Evolutionary conservation across 2,113 vertebrate species (phyloP).

Genomic region (Diadophis punctatus): DNA sequence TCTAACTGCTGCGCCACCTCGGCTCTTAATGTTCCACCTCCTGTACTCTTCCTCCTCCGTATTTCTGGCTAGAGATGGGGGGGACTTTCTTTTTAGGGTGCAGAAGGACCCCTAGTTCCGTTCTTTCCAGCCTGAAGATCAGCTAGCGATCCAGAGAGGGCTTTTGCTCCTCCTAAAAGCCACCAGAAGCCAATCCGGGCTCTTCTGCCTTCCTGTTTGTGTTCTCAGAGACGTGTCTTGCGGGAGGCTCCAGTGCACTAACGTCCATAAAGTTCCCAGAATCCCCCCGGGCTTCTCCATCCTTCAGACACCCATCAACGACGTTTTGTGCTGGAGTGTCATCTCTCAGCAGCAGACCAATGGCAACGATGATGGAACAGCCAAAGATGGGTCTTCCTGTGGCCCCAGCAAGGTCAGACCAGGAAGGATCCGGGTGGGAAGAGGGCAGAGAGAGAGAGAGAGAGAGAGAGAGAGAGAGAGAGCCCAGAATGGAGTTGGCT

Average conservation of each 20-base stretch:
- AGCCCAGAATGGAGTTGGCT: background rate
- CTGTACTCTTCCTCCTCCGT: too few relatives aligned
- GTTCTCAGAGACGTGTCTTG: background rate
- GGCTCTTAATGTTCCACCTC: too few relatives aligned
- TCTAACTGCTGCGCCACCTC: too few relatives aligned
- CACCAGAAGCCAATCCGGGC: background rate
- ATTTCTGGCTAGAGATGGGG: background rate
- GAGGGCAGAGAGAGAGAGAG: too few relatives aligned
- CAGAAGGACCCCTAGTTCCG: background rate
- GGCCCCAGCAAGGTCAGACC: background rate
- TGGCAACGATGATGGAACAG: background rate
- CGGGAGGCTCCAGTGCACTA: background rate
- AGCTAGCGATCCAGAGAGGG: accelerated
- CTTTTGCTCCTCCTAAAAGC: background rate
- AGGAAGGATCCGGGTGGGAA: background rate
- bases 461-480: background rate
- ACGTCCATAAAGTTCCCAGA: background rate
- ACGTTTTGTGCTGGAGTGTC: background rate
- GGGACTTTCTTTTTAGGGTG: background rate
- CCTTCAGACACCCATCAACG: background rate
- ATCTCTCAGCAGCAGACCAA: background rate
- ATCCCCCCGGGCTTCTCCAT: background rate
- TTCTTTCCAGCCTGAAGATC: background rate
- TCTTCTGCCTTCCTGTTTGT: too few relatives aligned
- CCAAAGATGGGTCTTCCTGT: background rate